Evolutionary conservation across 2,888 invertebrate genomes (phyloP).

Genomic region (Teleogryllus oceanicus): DNA sequence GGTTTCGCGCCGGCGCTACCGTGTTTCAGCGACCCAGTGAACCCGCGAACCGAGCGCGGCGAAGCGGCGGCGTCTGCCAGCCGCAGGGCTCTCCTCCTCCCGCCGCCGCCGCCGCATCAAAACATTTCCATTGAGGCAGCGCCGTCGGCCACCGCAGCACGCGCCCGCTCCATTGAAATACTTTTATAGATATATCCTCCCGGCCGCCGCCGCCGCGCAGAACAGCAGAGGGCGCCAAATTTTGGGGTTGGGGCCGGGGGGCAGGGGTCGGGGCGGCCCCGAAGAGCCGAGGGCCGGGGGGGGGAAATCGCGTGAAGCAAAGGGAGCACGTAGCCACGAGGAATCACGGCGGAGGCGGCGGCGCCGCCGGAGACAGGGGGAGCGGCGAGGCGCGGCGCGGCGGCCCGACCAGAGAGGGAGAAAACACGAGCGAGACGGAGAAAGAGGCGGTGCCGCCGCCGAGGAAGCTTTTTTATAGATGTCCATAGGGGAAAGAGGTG

Average conservation of each 20-base stretch:
- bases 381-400: background rate
- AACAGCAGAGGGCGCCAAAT: too few species aligned
- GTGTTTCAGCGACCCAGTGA: constrained; percentile 18
- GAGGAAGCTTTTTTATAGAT: background rate
- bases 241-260: too few species aligned
- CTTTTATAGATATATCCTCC: constrained; percentile 2
- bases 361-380: background rate
- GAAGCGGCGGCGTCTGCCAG: background rate
- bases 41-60: background rate
- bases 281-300: background rate
- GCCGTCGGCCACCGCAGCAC: background rate
- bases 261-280: background rate
- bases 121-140: constrained; percentile 18
- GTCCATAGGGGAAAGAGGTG: background rate
- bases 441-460: background rate
- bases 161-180: constrained; percentile 10
- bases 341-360: background rate
- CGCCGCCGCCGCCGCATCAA: background rate
- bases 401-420: too few species aligned
- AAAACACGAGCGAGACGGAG: background rate
- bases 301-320: background rate
- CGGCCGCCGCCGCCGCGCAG: too few species aligned
- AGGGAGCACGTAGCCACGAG: constrained; percentile 18
- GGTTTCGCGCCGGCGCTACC: background rate
- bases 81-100: background rate